A percentile compares a stretch with the other conserved stretches of the same genome.
phyloP scores from a whole-genome alignment of 2,113 vertebrate species.

The Anhinga rufa region DNA sequence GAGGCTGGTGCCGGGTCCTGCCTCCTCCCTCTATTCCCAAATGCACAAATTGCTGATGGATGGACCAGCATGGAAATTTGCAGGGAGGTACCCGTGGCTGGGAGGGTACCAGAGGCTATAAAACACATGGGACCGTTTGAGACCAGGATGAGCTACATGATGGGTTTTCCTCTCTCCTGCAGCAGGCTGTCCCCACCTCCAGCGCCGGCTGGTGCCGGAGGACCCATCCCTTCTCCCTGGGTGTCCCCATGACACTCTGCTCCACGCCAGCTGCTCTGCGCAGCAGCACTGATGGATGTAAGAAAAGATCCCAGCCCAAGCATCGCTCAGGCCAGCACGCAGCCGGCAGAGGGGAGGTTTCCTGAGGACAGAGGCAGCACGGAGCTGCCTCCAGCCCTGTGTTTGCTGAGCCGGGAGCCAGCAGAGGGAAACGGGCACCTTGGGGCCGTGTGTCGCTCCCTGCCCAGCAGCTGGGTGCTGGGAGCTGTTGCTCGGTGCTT shows the following conservation, averaged over 20 bases:
- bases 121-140: rapidly evolving
- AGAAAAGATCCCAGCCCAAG: rapidly evolving
- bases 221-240: background rate
- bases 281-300: background rate
- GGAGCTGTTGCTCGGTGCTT: background rate
- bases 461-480: background rate
- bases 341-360: background rate
- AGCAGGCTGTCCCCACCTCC: background rate
- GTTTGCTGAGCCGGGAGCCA: rapidly evolving
- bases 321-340: rapidly evolving
- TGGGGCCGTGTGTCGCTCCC: rapidly evolving
- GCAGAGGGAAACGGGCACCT: background rate
- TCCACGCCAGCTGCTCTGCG: rapidly evolving
- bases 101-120: background rate
- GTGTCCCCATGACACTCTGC: background rate
- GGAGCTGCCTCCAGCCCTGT: background rate
- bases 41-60: rapidly evolving
- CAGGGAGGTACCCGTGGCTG: rapidly evolving
- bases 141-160: background rate
- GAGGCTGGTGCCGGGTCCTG: background rate
- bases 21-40: background rate
- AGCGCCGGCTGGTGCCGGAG: background rate
- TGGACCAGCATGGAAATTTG: background rate
- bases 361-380: background rate
- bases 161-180: background rate